A percentile compares a stretch with the other conserved stretches of the same genome.
These are phyloP conservation scores for Ectemnius cavifrons DNA, from an alignment of 2,888 invertebrate species.

Conservation along the genomic window DNA sequence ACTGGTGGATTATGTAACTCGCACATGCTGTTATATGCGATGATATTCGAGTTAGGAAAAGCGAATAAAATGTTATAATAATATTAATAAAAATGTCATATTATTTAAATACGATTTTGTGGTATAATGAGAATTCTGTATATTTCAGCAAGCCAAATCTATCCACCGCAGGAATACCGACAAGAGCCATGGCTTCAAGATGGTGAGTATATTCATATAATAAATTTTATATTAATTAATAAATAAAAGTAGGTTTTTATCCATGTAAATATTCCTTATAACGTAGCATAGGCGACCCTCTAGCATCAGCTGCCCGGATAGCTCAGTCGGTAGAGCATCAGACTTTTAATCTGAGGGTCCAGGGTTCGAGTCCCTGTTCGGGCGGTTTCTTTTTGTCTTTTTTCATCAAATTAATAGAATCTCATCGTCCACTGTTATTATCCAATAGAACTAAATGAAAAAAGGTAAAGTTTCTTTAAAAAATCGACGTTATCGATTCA, in stretches of 20 bases:
- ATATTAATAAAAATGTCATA: background rate
- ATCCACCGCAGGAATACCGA: constrained; percentile 67
- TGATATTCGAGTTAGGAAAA: background rate
- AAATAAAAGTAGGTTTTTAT: background rate
- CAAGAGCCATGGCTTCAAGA: constrained; percentile 74
- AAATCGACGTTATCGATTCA: background rate
- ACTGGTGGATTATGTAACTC: too few relatives aligned
- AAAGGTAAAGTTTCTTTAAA: background rate
- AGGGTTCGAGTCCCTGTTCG: constrained; percentile 78
- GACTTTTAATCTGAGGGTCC: constrained; percentile 78
- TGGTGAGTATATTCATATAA: constrained; percentile 60
- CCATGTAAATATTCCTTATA: background rate
- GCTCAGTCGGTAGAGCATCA: constrained; percentile 78
- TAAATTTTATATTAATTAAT: background rate
- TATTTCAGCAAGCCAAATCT: constrained; percentile 67
- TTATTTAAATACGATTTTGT: background rate
- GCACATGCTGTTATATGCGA: too few relatives aligned
- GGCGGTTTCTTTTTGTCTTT: constrained; percentile 62
- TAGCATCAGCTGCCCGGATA: constrained; percentile 67
- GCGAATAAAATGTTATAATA: background rate
- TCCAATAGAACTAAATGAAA: background rate
- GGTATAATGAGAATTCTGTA: constrained; percentile 11
- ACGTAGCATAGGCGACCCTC: background rate
- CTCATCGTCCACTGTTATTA: too few relatives aligned
- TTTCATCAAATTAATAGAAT: background rate